Evolutionary conservation across 2,797 vertebrate species (phyloP), one percentile per base, ranked within the genome.

Genomic region (Tarsius wallacei): DNA sequence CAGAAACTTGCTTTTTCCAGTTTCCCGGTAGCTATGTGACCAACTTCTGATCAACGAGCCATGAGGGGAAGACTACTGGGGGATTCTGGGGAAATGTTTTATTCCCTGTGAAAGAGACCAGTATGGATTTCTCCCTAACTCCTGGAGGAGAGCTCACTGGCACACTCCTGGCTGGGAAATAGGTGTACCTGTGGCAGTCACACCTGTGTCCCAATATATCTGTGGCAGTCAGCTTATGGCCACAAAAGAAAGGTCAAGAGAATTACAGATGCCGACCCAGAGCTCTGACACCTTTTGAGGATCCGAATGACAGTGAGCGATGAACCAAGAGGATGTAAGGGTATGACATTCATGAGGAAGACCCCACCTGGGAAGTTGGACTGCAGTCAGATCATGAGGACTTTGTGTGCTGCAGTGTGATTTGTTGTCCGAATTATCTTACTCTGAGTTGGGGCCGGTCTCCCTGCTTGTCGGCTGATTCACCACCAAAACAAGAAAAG

Each of bases 81-180:
- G 21, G 49, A 4, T 84, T 92, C 90, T 68, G 47, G 12, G 71
- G 53, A 90, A 36, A n/a, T 14, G 26, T 7, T 66, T 84, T 66
- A 71, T 76, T 84, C 85, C 81, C 91, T 64, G 7, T 36, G 85
- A 49, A 63, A 91, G 57, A 93, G 53, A 49, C 26, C 66, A 88
- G 36, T 19, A 13, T 0, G 7, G 42, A 42, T 42, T 42, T 42
- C 42, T 42, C 42, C 42, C 42, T 42, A 42, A 42, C 42, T 42
- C 42, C 42, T 42, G 42, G 74, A 70, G 16, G 21, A 84, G 36
- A 77, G 49, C 71, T 95, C 73, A 15, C 26, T 26, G 49, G 81
- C 24, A 2, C 55, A 24, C 42, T 47, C 28, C 77, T 42, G 47
- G 11, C 93, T 59, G 47, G 63, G 64, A 68, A 17, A 9, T 7